Evolutionary conservation across 2,888 invertebrate genomes (phyloP).

Genomic region (Archips crataeganus): DNA sequence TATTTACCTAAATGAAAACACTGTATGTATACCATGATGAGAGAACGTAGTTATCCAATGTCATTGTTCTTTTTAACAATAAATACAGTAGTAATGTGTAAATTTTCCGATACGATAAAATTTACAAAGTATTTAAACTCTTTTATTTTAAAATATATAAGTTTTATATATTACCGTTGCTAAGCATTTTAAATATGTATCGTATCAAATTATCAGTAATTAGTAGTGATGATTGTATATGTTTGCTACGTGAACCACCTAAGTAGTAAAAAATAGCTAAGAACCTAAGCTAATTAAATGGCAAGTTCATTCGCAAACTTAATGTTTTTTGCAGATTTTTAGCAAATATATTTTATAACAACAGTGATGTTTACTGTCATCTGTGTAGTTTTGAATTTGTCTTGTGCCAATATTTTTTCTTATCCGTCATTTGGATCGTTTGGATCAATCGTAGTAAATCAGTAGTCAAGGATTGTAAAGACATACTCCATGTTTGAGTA

Average conservation of each 20-base stretch:
- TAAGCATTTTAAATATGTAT: too few species aligned
- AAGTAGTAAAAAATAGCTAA: not conserved
- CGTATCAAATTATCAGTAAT: not conserved
- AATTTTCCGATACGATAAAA: too few species aligned
- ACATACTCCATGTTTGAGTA: constrained; percentile 1
- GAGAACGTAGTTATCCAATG: too few species aligned
- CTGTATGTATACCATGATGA: too few species aligned
- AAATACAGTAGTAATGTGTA: too few species aligned
- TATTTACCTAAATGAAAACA: too few species aligned
- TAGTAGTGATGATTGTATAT: not conserved
- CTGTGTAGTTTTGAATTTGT: constrained; percentile 58
- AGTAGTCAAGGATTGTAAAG: not conserved
- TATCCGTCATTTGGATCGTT: constrained; percentile 18
- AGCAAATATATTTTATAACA: not conserved
- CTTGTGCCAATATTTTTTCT: constrained; percentile 71
- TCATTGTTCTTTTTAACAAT: too few species aligned
- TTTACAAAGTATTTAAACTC: too few species aligned
- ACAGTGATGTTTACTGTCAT: constrained; percentile 2
- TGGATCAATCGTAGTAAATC: constrained; percentile 8
- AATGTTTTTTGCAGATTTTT: not conserved
- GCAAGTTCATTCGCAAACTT: not conserved
- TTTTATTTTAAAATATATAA: too few species aligned
- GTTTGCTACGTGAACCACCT: not conserved
- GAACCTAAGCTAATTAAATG: not conserved
- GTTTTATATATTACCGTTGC: too few species aligned